Conservation (phyloP, 2,113 vertebrate genomes). For the Emberiza fucata region DNA sequence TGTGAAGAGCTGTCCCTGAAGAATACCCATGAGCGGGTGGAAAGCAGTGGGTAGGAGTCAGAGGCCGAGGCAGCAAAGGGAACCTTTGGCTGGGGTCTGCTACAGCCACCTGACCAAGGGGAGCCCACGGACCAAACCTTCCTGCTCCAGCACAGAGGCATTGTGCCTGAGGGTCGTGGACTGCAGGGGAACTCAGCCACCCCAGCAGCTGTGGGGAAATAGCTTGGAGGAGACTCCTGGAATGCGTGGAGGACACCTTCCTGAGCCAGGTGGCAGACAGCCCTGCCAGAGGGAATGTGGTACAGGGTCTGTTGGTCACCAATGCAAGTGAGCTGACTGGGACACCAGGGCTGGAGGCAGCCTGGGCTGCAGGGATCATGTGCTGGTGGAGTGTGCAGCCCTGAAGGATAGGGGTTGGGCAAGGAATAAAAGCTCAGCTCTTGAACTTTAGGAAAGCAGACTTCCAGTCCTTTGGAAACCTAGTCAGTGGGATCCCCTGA, state of each 20-base stretch:
- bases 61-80: background rate
- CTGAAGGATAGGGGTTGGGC: background rate
- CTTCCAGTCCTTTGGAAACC: background rate
- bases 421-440: background rate
- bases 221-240: background rate
- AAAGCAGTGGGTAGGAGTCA: background rate
- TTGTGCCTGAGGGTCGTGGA: too few species aligned
- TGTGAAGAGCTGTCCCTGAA: background rate
- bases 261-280: background rate
- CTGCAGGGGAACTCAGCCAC: background rate
- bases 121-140: background rate
- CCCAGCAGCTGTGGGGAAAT: background rate
- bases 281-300: background rate
- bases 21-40: background rate
- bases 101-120: background rate
- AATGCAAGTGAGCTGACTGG: background rate
- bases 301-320: background rate
- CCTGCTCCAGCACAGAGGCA: background rate
- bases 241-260: rapidly evolving
- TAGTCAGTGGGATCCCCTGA: background rate
- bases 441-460: background rate
- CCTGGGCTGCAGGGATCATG: background rate
- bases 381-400: background rate
- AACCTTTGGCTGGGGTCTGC: background rate
- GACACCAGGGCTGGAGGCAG: background rate